A percentile compares a stretch with the other conserved stretches of the same genome.
phyloP scores from a whole-genome alignment of 2,888 invertebrate genomes.

The Eristalis intricaria region DNA sequence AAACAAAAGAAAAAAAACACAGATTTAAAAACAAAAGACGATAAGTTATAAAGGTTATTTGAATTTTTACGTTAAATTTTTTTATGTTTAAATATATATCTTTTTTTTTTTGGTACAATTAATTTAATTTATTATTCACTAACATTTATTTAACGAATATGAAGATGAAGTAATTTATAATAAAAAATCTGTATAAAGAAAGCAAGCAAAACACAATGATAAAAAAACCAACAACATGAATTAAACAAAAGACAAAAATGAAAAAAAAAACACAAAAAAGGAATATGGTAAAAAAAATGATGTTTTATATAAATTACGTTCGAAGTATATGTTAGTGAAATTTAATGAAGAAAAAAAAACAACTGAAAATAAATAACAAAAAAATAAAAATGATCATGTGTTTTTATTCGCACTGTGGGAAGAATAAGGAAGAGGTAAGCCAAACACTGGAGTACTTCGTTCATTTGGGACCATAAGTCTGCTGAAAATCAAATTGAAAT shows the following conservation, averaged over 20 bases:
- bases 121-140: slow-evolving; percentile 52
- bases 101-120: slow-evolving; percentile 58
- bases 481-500: no score
- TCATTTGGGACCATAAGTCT: no score
- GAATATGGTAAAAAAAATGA: slow-evolving; percentile 71
- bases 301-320: slow-evolving; percentile 74
- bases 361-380: slow-evolving; percentile 70
- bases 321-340: slow-evolving; percentile 75
- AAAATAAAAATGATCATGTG: slow-evolving; percentile 28
- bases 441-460: background rate
- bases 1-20: slow-evolving; percentile 25
- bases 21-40: background rate
- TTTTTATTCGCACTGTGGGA: slow-evolving; percentile 1
- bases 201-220: slow-evolving; percentile 63
- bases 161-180: slow-evolving; percentile 47
- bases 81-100: slow-evolving; percentile 7
- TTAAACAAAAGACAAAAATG: slow-evolving; percentile 46
- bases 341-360: slow-evolving; percentile 72
- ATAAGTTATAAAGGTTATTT: slow-evolving; percentile 31
- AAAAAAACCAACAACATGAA: slow-evolving; percentile 62
- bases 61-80: slow-evolving; percentile 14
- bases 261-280: slow-evolving; percentile 34
- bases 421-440: no score
- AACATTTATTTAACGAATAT: slow-evolving; percentile 30
- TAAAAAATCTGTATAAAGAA: slow-evolving; percentile 62